phyloP scores from a whole-genome alignment of 2,888 invertebrate genomes.

The Drosophila demipolita region DNA sequence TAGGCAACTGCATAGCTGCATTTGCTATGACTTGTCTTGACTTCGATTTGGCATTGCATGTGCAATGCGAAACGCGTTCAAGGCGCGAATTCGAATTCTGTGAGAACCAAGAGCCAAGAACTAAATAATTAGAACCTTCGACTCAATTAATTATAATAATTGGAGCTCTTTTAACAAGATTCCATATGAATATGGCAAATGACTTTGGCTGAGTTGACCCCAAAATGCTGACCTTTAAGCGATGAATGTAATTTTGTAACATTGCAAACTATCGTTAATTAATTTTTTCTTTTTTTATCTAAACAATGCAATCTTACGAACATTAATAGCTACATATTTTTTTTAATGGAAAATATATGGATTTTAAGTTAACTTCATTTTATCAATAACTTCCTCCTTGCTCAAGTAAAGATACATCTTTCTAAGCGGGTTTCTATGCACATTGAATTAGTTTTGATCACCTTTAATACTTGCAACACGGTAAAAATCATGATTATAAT shows the following conservation, averaged over 20 bases:
- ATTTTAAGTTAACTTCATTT: no score
- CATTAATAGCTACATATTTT: no score
- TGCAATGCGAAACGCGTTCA: constrained; percentile 55
- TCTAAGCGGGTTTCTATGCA: neutral
- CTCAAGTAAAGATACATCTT: neutral
- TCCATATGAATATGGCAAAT: constrained; percentile 34
- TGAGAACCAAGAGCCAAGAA: constrained; percentile 13
- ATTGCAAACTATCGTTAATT: neutral
- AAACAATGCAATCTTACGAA: no score
- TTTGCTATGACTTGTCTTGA: constrained; percentile 36
- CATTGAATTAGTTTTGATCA: neutral
- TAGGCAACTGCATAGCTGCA: neutral
- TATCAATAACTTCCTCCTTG: neutral
- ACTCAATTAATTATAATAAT: constrained; percentile 43
- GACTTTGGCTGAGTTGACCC: constrained; percentile 17
- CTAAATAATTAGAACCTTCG: constrained; percentile 43
- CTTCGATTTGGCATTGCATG: constrained; percentile 57
- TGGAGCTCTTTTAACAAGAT: constrained; percentile 36
- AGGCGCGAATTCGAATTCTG: constrained; percentile 35
- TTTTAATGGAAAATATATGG: no score
- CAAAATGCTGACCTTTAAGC: constrained; percentile 33
- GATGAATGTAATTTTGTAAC: constrained; percentile 1
- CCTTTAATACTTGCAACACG: neutral
- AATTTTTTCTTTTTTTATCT: no score
- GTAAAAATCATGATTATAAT: neutral